Evolutionary conservation across 2,888 invertebrate genomes (phyloP), one percentile per base, ranked within the genome.

Genomic region (Synergus japonicus): DNA sequence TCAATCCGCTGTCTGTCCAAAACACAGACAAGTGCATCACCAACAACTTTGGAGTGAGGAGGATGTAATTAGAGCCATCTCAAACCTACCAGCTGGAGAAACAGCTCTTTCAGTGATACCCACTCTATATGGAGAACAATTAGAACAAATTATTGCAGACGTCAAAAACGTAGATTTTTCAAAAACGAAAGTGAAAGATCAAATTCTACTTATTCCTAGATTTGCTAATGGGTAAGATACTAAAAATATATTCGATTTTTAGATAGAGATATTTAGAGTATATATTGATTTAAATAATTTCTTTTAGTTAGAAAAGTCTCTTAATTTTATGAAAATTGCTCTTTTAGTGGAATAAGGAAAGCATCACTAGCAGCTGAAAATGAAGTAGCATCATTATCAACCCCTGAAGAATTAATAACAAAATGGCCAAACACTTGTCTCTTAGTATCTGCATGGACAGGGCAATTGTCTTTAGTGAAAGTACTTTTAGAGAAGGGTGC

Each of bases 401-500:
- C 93, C 43, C 92, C 93, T 60, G 93, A 93, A 41, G 92, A 93
- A 66, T 90, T 93, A 10, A 87, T 94, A 69, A 86, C 89, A 67
- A 83, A 89, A 87, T 83, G 93, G 92, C 90, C 93, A 76, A 91
- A 93, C 78, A 94, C 95, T 3, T 94, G 94, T 67, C 92, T 94
- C 1, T 89, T 96, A 15, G 93, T 95, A 89, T 93, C 95, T 2
- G 93, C 94, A 78, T 96, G 95, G 95, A 90, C 94, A 49, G 95
- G 94, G 8, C 93, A 94, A 78, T 92, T 92, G 65, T 92, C 93
- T n/a, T 87, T 95, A 49, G 90, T 95, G n/a, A 92, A 93, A 77
- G 91, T 90, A 82, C 89, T 95, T 13, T 86, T 95, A 64, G 92
- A 93, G 41, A 90, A 93, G 67, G 95, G 94, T 0, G 95, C 95